A percentile compares a stretch with the other conserved stretches of the same genome.
These are phyloP conservation scores for Lithophane socia DNA, from an alignment of 2,888 invertebrate species.

Conservation along the genomic window DNA sequence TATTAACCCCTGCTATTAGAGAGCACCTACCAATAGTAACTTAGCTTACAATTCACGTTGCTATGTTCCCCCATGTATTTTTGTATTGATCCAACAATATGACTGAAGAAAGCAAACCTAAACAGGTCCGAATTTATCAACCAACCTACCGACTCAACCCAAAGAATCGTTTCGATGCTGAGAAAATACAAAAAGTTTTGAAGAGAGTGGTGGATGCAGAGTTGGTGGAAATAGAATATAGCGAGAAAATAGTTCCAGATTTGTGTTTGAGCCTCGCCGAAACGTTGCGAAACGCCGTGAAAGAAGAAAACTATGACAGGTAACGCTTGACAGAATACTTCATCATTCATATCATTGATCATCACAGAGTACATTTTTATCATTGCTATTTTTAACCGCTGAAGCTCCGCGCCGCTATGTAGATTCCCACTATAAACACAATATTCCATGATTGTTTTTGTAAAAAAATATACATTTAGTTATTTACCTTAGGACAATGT, in stretches of 20 bases:
- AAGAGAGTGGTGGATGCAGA: conserved; percentile 90
- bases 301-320: conserved; percentile 93
- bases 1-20: background rate
- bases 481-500: conserved; percentile 37
- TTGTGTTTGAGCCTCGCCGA: conserved; percentile 90
- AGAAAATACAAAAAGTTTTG: conserved; percentile 91
- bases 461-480: background rate
- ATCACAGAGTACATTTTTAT: too few species aligned
- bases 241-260: conserved; percentile 90
- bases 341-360: background rate
- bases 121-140: conserved; percentile 87
- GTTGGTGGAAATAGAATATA: conserved; percentile 91
- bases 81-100: conserved; percentile 80
- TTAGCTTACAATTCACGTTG: conserved; percentile 21
- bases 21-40: background rate
- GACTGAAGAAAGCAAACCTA: conserved; percentile 76
- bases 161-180: conserved; percentile 91
- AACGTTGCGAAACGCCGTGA: conserved; percentile 91
- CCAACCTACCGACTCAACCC: conserved; percentile 92
- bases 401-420: too few species aligned
- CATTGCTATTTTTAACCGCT: too few species aligned
- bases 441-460: conserved; percentile 5
- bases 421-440: conserved; percentile 21
- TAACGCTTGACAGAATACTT: conserved; percentile 59
- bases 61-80: conserved; percentile 4